Percentiles rank a stretch among this genome's conserved stretches.
Conservation (phyloP, 1,140 invertebrate species). For the honey bee (Apis mellifera) region DNA sequence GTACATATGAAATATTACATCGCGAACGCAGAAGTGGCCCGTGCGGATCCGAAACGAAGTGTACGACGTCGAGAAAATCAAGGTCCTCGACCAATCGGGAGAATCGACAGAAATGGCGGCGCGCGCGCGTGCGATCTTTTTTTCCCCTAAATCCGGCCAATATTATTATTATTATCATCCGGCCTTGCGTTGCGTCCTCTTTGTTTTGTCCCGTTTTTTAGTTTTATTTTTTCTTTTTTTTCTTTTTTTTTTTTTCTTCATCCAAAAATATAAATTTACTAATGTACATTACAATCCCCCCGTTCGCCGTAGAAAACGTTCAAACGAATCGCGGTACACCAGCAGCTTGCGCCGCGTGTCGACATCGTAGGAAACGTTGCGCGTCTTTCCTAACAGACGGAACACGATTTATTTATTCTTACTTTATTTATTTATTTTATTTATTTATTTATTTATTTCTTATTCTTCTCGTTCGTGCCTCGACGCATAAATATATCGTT, state of each 20-base stretch:
- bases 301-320: slow-evolving; percentile 55
- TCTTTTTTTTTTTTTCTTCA: slow-evolving; percentile 64
- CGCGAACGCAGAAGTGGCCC: slow-evolving; percentile 56
- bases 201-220: slow-evolving; percentile 63
- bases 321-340: slow-evolving; percentile 40
- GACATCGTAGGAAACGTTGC: neutral
- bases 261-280: slow-evolving; percentile 80
- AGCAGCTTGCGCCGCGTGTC: neutral
- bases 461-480: slow-evolving; percentile 1
- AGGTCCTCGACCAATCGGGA: slow-evolving; percentile 21
- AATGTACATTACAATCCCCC: slow-evolving; percentile 71
- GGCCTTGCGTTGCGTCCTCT: slow-evolving; percentile 32
- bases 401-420: neutral
- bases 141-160: neutral
- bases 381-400: neutral
- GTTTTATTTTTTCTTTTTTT: slow-evolving; percentile 53
- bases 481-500: neutral
- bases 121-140: slow-evolving; percentile 8
- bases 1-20: too few relatives aligned
- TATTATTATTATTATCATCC: too few relatives aligned
- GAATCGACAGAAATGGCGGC: neutral
- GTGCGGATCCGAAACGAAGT: slow-evolving; percentile 45
- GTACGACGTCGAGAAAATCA: slow-evolving; percentile 46
- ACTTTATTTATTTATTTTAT: neutral
- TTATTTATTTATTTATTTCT: neutral